Evolutionary conservation across 1,140 invertebrate species (phyloP).

Genomic region (Ostrea denselamellosa): DNA sequence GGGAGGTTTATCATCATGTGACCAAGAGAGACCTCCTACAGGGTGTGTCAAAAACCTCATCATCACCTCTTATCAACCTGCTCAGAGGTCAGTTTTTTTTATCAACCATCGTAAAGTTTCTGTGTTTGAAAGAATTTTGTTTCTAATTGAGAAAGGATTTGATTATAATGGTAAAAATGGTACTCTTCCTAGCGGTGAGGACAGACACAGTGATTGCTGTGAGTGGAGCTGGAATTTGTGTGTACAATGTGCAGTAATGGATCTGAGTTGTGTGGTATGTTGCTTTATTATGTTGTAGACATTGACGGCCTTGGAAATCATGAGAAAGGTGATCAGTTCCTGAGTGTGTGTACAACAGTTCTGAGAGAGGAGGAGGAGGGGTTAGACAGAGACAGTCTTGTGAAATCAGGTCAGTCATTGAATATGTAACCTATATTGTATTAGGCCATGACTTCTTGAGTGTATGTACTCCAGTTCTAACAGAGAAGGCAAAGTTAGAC

Average conservation of each 20-base stretch:
- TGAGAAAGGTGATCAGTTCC: constrained; percentile 84
- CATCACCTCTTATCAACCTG: constrained; percentile 87
- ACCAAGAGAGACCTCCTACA: constrained; percentile 83
- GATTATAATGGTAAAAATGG: no score
- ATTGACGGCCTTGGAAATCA: constrained; percentile 89
- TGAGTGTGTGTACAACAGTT: constrained; percentile 72
- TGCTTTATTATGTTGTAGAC: constrained; percentile 81
- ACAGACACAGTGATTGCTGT: no score
- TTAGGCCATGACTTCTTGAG: no score
- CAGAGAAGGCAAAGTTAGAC: not conserved
- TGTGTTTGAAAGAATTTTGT: no score
- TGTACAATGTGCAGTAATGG: no score
- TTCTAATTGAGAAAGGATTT: no score
- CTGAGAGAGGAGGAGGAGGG: not conserved
- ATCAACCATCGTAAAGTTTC: no score
- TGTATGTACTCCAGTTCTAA: no score
- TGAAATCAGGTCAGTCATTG: not conserved
- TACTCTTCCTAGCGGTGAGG: no score
- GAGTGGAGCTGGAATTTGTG: no score
- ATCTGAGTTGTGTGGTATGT: no score
- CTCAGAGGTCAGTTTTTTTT: constrained; percentile 84
- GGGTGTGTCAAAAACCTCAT: constrained; percentile 82
- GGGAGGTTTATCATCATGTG: constrained; percentile 93
- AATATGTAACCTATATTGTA: no score
- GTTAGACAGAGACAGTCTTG: not conserved